Evolutionary conservation across 2,797 vertebrate species (phyloP), one percentile per base, ranked within the genome.

Genomic region (Characodon lateralis): DNA sequence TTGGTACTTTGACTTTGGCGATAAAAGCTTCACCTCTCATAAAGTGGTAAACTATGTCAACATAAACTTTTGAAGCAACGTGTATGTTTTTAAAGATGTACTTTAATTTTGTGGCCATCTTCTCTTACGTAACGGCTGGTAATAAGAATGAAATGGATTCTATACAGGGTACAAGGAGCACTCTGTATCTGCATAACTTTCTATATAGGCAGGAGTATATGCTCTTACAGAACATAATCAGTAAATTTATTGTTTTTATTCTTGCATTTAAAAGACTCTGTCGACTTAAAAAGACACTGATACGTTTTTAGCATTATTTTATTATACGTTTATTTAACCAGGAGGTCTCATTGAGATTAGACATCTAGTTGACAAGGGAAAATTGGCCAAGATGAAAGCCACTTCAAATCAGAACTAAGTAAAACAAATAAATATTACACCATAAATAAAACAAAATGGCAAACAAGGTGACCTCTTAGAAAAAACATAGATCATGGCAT

Each of bases 91-190:
- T 63, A 83, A 85, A 87, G 82, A 73, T 87, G 73, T 76, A 3
- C 24, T 78, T 18, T 71, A 10, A 69, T 26, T 28, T 46, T 73
- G 26, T 74, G 66, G 78, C 82, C 87, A 90, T 88, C 73, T 70
- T 46, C 59, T 74, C 81, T 92, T 91, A 91, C 76, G 78, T 91
- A 90, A 91, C 80, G 51, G 46, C 61, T 59, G 74, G 85, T 83
- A 87, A 90, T 78, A 86, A 79, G 28, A 77, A 43, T 73, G 70
- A 83, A 88, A 81, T 81, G 66, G 74, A 48, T 58, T 58, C 72
- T 0, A 35, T 10, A 12, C 68, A 58, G 43, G 46, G 61, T 56
- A 66, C 5, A 6, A 13, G 74, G 53, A 76, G 59, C 51, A 39
- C 39, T 77, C 46, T 68, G 39, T 35, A 1, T n/a, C 63, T 24